Evolutionary conservation across 2,797 vertebrate genomes (phyloP).

Genomic region (Phrynocephalus vlangalii): DNA sequence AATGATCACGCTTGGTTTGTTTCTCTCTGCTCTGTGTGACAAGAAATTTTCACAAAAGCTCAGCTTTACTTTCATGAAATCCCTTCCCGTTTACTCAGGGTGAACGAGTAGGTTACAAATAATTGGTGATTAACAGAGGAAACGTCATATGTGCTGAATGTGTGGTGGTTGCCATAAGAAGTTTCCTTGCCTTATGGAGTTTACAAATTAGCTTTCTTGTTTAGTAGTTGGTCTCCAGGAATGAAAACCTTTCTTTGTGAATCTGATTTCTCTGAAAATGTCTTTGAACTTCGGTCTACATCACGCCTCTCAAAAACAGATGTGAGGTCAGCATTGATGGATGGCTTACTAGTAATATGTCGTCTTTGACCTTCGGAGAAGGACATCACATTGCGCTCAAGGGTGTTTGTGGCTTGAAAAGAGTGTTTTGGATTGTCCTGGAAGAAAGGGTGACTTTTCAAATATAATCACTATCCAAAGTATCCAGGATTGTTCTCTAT

Average conservation of each 20-base stretch:
- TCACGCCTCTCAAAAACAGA: too few relatives aligned
- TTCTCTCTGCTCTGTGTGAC: slow-evolving; percentile 29
- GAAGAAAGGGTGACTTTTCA: neutral
- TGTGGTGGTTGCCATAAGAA: too few relatives aligned
- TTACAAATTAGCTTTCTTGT: too few relatives aligned
- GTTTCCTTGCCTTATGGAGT: too few relatives aligned
- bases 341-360: neutral
- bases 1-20: slow-evolving; percentile 33
- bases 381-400: neutral
- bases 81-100: too few relatives aligned
- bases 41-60: slow-evolving; percentile 36
- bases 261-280: too few relatives aligned
- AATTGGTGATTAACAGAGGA: neutral
- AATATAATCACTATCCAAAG: neutral
- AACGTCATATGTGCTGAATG: too few relatives aligned
- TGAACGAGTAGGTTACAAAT: neutral
- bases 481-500: neutral
- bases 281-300: too few relatives aligned
- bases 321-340: neutral
- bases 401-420: neutral
- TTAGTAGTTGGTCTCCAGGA: too few relatives aligned
- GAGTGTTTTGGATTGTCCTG: neutral
- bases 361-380: too few relatives aligned
- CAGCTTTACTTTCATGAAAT: slow-evolving; percentile 29
- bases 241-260: too few relatives aligned